Evolutionary conservation across 1,140 invertebrate species (phyloP).

Genomic region (Belonocnema kinseyi): DNA sequence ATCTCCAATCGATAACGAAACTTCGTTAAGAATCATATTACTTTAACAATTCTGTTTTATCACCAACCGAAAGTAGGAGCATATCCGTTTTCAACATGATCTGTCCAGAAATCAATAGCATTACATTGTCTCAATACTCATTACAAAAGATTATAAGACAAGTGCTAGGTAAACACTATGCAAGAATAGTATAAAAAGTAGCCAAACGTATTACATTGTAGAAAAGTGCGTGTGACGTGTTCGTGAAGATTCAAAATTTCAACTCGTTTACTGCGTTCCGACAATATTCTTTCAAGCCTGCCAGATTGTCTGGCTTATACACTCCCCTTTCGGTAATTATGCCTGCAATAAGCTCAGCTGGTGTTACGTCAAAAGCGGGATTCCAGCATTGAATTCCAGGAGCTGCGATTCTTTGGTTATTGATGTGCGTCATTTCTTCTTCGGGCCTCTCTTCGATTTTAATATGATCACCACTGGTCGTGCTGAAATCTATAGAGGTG

Average conservation of each 20-base stretch:
- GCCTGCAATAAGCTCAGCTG: constrained; percentile 92
- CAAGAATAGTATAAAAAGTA: background rate
- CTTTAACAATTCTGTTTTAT: no score
- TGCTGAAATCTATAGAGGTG: constrained; percentile 92
- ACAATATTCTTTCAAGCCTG: constrained; percentile 30
- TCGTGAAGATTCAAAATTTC: constrained; percentile 10
- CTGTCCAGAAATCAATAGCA: background rate
- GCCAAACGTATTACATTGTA: constrained; percentile 10
- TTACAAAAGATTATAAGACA: background rate
- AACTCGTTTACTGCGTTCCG: constrained; percentile 2
- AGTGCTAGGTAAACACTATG: background rate
- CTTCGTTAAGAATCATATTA: no score
- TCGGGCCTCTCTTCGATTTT: constrained; percentile 95
- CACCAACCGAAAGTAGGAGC: no score
- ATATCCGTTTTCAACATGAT: background rate
- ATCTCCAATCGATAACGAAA: no score
- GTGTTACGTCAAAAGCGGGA: constrained; percentile 99
- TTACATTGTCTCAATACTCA: background rate
- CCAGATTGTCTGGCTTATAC: constrained; percentile 78
- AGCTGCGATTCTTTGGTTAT: constrained; percentile 89
- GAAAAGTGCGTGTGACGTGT: background rate
- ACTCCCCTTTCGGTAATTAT: constrained; percentile 97
- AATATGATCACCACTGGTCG: constrained; percentile 89
- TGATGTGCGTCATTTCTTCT: constrained; percentile 92
- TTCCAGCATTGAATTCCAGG: constrained; percentile 97